Base-by-base conservation (phyloP, 53 echinoderm and acorn worm species). In the Henricia sp. region DNA sequence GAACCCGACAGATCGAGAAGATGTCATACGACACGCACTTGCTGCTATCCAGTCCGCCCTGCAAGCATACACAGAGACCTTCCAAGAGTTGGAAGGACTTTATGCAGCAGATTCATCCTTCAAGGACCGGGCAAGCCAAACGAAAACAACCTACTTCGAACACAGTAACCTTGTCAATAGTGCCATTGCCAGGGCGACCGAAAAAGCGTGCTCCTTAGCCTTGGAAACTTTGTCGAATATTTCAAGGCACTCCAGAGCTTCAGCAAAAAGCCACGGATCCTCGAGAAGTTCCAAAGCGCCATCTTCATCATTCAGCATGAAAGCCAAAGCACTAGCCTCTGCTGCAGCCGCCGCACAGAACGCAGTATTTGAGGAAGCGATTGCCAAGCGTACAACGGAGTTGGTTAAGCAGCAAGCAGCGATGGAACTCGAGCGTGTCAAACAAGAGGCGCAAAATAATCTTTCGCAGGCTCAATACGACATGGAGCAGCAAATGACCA, bases 281-380 rank as follows among this genome's bases (percentile, higher is more conserved):
- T n/a, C n/a, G n/a, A n/a, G 52, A 38, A 32, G 36, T 20, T 19
- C 9, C 24, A 21, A 29, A 12, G 25, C 56, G 0, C 37, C 67
- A 30, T 42, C 55, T 21, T 62, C 67, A 35, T 41, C 48, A 4
- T 33, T 64, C 40, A 64, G 74, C 19, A 37, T 34, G 2, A 57
- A 38, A 30, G 75, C 50, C 19, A 35, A 76, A 29, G 86, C 86
- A 37, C 27, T 37, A 24, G 86, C 66, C 28, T 66, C 33, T 37
- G 86, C 86, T 32, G 75, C 75, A 37, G 86, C 65, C 2, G 86
- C 75, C 46, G 32, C 60, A 21, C 42, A 86, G 63, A 86, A 63
- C 37, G 86, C 52, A 13, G 67, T 34, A 29, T 86, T 75, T 67
- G 76, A 86, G 46, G 86, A 75, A 37, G 42, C 44, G 3, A 65